A percentile compares a stretch with the other conserved stretches of the same genome.
These are phyloP conservation scores for Poecilia wingei DNA, from an alignment of 2,797 vertebrate genomes.

Conservation along the genomic window DNA sequence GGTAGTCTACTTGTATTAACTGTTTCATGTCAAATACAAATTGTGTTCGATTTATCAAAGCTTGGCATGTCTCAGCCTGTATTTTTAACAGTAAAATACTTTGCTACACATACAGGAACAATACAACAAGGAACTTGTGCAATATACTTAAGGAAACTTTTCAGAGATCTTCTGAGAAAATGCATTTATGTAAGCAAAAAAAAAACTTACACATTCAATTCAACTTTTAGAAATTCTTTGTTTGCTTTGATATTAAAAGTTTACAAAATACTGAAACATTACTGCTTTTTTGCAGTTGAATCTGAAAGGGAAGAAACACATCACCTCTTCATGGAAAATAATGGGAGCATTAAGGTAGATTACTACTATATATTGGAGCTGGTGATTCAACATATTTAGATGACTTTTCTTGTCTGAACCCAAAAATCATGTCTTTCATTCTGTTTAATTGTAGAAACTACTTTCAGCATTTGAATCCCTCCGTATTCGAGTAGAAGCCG, in stretches of 20 bases:
- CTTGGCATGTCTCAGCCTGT: neutral
- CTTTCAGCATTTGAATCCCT: constrained; percentile 88
- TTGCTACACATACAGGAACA: constrained; percentile 78
- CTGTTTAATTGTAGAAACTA: constrained; percentile 79
- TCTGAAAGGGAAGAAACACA: constrained; percentile 91
- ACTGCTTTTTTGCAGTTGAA: constrained; percentile 84
- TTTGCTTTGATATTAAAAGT: neutral
- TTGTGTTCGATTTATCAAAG: neutral
- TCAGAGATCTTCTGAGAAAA: constrained; percentile 87
- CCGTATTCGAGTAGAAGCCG: constrained; percentile 83
- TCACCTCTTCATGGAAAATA: constrained; percentile 84
- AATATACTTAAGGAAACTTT: constrained; percentile 91
- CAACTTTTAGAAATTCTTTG: neutral
- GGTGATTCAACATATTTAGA: neutral
- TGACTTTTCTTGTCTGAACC: neutral
- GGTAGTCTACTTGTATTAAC: neutral
- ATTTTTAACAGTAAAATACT: neutral
- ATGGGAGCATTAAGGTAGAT: constrained; percentile 84
- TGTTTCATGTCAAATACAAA: neutral
- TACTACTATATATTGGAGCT: neutral
- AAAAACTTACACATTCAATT: neutral
- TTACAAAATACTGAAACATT: neutral
- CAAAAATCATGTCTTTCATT: constrained; percentile 18
- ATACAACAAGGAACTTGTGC: constrained; percentile 88
- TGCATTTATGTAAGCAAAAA: constrained; percentile 86